Evolutionary conservation across 1,140 invertebrate genomes (phyloP).

Genomic region (Popillia japonica): DNA sequence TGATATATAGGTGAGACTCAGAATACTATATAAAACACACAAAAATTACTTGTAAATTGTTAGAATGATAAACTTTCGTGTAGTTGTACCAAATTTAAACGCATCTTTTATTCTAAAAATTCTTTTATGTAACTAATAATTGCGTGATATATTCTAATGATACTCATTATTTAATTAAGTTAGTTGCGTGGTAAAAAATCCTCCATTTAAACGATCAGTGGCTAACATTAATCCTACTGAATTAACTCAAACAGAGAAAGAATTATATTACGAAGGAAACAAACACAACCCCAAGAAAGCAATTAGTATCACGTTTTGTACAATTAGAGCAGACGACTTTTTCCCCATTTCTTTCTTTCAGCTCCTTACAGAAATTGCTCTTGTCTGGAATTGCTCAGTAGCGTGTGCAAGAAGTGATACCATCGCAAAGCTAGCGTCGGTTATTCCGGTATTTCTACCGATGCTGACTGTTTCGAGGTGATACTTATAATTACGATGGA

Average conservation of each 20-base stretch:
- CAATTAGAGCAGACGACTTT: conserved; percentile 55
- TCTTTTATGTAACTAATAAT: too few relatives aligned
- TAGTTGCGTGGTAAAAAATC: conserved; percentile 31
- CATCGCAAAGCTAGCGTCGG: conserved; percentile 29
- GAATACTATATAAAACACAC: conserved; percentile 57
- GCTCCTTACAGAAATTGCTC: conserved; percentile 31
- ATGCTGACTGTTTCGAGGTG: conserved; percentile 2
- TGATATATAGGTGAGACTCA: conserved; percentile 58
- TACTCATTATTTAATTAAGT: too few relatives aligned
- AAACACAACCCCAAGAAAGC: conserved; percentile 58
- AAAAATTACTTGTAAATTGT: conserved; percentile 37
- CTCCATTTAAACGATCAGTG: conserved; percentile 55
- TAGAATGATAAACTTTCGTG: too few relatives aligned
- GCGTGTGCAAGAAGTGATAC: conserved; percentile 41
- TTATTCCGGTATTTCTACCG: conserved; percentile 27
- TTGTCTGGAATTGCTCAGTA: conserved; percentile 41
- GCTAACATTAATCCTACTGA: too few relatives aligned
- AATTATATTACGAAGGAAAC: conserved; percentile 9
- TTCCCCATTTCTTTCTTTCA: conserved; percentile 44
- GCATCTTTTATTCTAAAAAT: too few relatives aligned
- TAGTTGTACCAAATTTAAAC: too few relatives aligned
- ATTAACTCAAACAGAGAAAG: too few relatives aligned
- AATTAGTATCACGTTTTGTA: conserved; percentile 60
- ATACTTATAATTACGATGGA: neutral
- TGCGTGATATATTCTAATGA: too few relatives aligned